Percentiles rank a stretch among this genome's conserved stretches.
phyloP scores from a whole-genome alignment of 2,888 invertebrate species.

The Papilio gigon region DNA sequence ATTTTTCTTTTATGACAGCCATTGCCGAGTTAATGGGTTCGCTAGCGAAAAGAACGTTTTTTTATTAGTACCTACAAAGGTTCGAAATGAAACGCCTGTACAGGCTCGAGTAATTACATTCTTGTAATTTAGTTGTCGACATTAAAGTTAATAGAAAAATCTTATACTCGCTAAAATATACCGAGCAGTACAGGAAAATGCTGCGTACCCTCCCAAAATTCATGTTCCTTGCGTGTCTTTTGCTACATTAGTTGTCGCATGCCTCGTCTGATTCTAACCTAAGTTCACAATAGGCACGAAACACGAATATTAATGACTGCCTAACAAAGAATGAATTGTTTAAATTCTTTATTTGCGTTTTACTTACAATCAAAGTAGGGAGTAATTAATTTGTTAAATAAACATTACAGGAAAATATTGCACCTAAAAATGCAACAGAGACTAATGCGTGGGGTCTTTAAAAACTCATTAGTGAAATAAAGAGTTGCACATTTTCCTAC shows the following conservation, averaged over 20 bases:
- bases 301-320: no score
- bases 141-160: constrained; percentile 32
- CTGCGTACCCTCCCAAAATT: not conserved
- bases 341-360: no score
- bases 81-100: constrained; percentile 31
- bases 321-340: no score
- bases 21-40: constrained; percentile 45
- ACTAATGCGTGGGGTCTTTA: constrained; percentile 67
- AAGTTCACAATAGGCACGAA: no score
- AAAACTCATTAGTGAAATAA: constrained; percentile 66
- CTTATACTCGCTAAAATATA: constrained; percentile 21
- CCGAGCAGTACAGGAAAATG: not conserved
- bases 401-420: not conserved
- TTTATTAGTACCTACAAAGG: constrained; percentile 44
- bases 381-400: not conserved
- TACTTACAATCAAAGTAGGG: not conserved
- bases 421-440: constrained; percentile 16
- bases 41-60: constrained; percentile 43
- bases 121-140: constrained; percentile 34
- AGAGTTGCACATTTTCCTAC: constrained; percentile 46
- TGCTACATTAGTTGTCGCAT: no score
- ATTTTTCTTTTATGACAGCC: constrained; percentile 51
- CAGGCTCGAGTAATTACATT: constrained; percentile 33
- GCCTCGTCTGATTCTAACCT: not conserved
- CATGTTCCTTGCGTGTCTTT: no score